Percentiles rank a stretch among this genome's conserved stretches.
phyloP scores from a whole-genome alignment of 2,888 invertebrate species.

The Sarcophaga rosellei region DNA sequence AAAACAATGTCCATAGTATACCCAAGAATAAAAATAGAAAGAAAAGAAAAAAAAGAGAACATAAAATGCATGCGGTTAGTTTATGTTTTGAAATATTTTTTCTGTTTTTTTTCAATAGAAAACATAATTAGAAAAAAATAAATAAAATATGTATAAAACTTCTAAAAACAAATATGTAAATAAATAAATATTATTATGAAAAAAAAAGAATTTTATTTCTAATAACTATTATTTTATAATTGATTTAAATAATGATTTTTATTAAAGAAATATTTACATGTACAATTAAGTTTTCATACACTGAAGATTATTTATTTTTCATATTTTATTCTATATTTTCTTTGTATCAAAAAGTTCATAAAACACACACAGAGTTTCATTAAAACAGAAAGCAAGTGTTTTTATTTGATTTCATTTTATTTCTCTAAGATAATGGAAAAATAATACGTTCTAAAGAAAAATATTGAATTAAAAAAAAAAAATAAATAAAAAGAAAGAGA shows the following conservation, averaged over 20 bases:
- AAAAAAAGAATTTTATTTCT: background rate
- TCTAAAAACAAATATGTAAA: constrained; percentile 43
- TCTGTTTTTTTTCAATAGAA: constrained; percentile 23
- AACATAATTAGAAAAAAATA: no score
- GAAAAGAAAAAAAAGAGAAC: constrained; percentile 75
- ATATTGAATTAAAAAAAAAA: background rate
- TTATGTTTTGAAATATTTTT: constrained; percentile 41
- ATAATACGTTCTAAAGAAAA: constrained; percentile 11
- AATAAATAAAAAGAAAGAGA: background rate
- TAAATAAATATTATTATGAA: background rate
- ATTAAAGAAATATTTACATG: constrained; percentile 65
- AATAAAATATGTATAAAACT: constrained; percentile 44
- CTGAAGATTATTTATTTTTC: constrained; percentile 1
- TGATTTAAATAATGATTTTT: constrained; percentile 41
- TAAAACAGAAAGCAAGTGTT: constrained; percentile 13
- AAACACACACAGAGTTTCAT: constrained; percentile 35
- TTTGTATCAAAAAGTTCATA: background rate
- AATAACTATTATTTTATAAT: constrained; percentile 8
- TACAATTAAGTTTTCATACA: constrained; percentile 55
- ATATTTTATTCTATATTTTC: background rate
- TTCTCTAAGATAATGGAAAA: no score
- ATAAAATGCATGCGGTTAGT: constrained; percentile 80
- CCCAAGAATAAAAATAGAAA: constrained; percentile 78
- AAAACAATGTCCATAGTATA: constrained; percentile 67
- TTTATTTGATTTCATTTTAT: background rate